Conservation (phyloP, 2,888 invertebrate species). For the Corythucha ciliata region DNA sequence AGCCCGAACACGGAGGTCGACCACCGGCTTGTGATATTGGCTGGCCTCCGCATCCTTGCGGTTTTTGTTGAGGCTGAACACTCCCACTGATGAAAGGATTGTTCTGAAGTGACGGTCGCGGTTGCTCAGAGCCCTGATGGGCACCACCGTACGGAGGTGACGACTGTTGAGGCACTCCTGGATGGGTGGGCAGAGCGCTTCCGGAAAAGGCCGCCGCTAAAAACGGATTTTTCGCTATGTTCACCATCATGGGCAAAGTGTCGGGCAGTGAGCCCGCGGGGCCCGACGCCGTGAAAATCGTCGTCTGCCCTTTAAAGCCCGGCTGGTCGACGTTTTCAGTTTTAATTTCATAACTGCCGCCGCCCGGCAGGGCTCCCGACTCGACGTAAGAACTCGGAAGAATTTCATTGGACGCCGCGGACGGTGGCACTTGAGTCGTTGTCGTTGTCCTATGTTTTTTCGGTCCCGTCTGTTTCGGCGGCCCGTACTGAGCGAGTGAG, state of each 20-base stretch:
- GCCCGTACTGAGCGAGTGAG: constrained; percentile 28
- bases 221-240: too few species aligned
- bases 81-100: constrained; percentile 21
- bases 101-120: too few species aligned
- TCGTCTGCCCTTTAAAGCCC: not conserved
- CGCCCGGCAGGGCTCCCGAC: not conserved
- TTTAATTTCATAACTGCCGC: not conserved
- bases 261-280: not conserved
- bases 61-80: constrained; percentile 4
- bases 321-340: not conserved
- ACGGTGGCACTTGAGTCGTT: constrained; percentile 37
- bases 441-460: constrained; percentile 30
- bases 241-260: too few species aligned
- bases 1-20: too few species aligned
- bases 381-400: constrained; percentile 11
- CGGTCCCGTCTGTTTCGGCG: constrained; percentile 24
- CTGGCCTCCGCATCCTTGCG: too few species aligned
- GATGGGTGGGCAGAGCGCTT: too few species aligned
- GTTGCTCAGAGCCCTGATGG: too few species aligned
- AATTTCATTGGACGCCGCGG: constrained; percentile 25
- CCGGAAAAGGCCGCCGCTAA: too few species aligned
- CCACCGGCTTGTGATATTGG: too few species aligned
- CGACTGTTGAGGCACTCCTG: too few species aligned
- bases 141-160: too few species aligned
- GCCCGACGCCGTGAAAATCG: not conserved